Evolutionary conservation across 2,888 invertebrate species (phyloP).

Genomic region (Dendrolimus houi): DNA sequence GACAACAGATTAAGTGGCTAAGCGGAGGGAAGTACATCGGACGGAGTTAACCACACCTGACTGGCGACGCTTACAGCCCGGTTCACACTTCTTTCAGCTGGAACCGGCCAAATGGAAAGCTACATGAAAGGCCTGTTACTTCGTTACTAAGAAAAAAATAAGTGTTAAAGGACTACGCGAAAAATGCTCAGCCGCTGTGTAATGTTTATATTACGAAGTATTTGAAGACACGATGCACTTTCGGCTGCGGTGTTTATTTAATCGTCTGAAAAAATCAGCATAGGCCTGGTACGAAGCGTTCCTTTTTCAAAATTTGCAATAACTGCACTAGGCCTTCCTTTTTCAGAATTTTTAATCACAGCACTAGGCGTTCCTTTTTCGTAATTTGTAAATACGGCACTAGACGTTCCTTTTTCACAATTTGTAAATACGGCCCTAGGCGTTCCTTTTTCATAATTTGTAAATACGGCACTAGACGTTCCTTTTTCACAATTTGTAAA

Average conservation of each 20-base stretch:
- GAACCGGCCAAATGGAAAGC: conserved; percentile 63
- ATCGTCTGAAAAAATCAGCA: background rate
- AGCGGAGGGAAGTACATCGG: conserved; percentile 41
- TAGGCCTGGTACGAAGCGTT: background rate
- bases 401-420: background rate
- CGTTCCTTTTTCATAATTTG: background rate
- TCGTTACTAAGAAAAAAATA: conserved; percentile 49
- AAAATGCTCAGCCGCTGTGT: conserved; percentile 25
- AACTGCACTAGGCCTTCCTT: background rate
- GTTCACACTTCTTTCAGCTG: conserved; percentile 65
- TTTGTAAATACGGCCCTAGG: too few species aligned
- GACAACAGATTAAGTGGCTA: conserved; percentile 56
- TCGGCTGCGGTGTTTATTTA: background rate
- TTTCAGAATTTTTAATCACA: background rate
- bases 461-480: background rate
- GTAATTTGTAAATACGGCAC: background rate
- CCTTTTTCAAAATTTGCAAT: background rate
- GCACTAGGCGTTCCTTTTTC: background rate
- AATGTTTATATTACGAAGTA: conserved; percentile 9
- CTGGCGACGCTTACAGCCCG: conserved; percentile 57
- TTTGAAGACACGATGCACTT: background rate
- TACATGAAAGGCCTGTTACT: conserved; percentile 65
- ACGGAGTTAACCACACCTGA: conserved; percentile 59
- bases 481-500: too few species aligned
- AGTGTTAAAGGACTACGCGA: conserved; percentile 21